Conservation (phyloP, 1,140 invertebrate genomes). For the Mizuhopecten yessoensis region DNA sequence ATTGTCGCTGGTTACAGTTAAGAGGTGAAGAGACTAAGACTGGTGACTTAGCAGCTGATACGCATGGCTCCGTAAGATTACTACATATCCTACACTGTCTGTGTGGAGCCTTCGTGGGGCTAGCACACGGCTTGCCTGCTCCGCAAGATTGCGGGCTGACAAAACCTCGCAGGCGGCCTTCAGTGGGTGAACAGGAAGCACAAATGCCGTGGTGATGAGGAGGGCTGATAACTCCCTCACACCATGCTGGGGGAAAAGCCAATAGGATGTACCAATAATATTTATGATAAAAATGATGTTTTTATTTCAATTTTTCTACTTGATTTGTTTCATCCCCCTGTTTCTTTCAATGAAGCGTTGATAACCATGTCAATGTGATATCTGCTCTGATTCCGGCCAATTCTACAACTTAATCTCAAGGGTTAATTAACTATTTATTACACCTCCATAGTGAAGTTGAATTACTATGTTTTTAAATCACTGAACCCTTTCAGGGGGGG, state of each 20-base stretch:
- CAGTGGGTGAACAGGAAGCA: constrained; percentile 31
- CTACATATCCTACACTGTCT: neutral
- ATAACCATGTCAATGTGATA: constrained; percentile 20
- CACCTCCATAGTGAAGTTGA: neutral
- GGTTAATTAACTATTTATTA: neutral
- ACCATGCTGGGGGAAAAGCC: constrained; percentile 23
- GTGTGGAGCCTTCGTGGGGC: constrained; percentile 18
- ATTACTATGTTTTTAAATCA: no score
- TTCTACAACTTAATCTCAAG: neutral
- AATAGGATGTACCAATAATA: constrained; percentile 24
- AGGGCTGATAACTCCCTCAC: neutral
- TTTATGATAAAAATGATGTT: constrained; percentile 40
- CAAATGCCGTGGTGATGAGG: neutral
- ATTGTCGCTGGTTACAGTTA: neutral
- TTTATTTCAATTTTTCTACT: constrained; percentile 30
- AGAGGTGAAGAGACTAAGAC: neutral
- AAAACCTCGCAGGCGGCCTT: constrained; percentile 9
- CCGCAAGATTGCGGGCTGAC: neutral
- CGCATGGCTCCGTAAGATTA: constrained; percentile 9
- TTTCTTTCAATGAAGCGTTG: constrained; percentile 13
- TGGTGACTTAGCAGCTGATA: neutral
- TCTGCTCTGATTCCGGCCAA: neutral
- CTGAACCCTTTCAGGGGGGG: no score
- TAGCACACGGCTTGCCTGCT: constrained; percentile 21
- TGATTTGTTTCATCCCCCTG: constrained; percentile 31